phyloP scores from a whole-genome alignment of 30 jellyfish, hydroid and myxozoan genomes.

The Aurelia coerulea region DNA sequence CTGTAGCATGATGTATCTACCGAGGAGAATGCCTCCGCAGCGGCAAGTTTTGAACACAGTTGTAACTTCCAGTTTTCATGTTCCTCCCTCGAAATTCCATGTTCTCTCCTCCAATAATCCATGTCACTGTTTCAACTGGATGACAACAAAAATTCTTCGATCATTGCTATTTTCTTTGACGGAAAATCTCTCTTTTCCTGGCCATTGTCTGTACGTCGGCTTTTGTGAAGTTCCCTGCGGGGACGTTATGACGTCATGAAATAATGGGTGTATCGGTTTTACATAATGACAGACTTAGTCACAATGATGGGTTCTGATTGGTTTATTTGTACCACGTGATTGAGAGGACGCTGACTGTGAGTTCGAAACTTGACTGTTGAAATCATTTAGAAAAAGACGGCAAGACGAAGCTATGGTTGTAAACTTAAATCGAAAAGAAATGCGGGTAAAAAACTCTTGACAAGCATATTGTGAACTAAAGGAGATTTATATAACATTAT shows the following conservation, averaged over 20 bases:
- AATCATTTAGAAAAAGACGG: conserved; percentile 8
- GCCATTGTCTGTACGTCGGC: background rate
- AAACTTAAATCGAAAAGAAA: conserved; percentile 5
- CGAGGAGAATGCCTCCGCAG: too few species aligned
- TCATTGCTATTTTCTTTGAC: background rate
- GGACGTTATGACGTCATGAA: conserved; percentile 54
- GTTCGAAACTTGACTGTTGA: conserved; percentile 72
- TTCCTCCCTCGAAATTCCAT: too few species aligned
- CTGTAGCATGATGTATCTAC: too few species aligned
- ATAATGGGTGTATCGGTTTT: conserved; percentile 59
- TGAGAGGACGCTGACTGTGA: conserved; percentile 74
- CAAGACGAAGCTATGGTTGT: background rate
- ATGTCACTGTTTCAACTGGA: too few species aligned
- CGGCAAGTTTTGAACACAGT: too few species aligned
- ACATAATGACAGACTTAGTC: conserved; percentile 51
- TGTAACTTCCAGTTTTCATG: too few species aligned
- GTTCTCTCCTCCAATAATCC: too few species aligned
- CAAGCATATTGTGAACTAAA: too few species aligned
- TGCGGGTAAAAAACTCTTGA: too few species aligned
- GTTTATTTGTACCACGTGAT: conserved; percentile 53
- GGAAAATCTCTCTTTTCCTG: background rate
- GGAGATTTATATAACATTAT: too few species aligned
- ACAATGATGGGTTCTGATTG: conserved; percentile 37
- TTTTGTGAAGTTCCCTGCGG: background rate
- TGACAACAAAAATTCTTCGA: too few species aligned